Percentiles rank a stretch among this genome's conserved stretches.
phyloP scores from a whole-genome alignment of 2,888 invertebrate genomes.

The Sycophila texana region DNA sequence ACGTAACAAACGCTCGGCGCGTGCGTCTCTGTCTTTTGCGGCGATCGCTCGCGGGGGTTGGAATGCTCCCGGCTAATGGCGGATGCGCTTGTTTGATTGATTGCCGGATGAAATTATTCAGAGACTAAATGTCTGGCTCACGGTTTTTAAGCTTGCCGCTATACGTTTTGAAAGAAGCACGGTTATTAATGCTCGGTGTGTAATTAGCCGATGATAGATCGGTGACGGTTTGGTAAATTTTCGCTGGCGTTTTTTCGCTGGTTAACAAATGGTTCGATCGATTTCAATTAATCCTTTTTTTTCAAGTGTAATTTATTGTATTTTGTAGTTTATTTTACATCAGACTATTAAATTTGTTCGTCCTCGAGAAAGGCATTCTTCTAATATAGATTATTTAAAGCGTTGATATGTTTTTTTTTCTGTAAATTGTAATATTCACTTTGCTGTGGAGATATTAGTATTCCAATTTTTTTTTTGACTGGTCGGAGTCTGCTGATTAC shows the following conservation, averaged over 20 bases:
- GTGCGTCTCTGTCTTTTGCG: neutral
- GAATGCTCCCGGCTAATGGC: neutral
- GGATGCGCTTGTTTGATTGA: conserved; percentile 21
- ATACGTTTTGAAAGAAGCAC: neutral
- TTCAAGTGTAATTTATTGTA: no score
- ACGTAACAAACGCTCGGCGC: conserved; percentile 46
- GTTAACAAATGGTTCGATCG: neutral
- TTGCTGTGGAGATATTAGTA: no score
- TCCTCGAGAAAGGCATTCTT: no score
- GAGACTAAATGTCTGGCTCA: neutral
- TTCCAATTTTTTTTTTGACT: no score
- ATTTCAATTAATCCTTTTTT: neutral
- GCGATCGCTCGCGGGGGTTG: neutral
- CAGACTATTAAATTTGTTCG: no score
- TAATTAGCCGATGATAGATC: neutral
- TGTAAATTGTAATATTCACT: no score
- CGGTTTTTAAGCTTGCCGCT: neutral
- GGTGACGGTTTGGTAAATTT: neutral
- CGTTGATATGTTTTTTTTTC: no score
- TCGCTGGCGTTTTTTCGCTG: neutral
- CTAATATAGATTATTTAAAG: no score
- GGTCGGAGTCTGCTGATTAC: neutral
- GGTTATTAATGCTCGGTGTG: neutral
- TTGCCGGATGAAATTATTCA: conserved; percentile 20
- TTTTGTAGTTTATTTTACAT: no score